Percentiles rank a stretch among this genome's conserved stretches.
These are phyloP conservation scores for Holacanthus passer DNA, from an alignment of 2,113 vertebrate genomes.

Conservation along the genomic window DNA sequence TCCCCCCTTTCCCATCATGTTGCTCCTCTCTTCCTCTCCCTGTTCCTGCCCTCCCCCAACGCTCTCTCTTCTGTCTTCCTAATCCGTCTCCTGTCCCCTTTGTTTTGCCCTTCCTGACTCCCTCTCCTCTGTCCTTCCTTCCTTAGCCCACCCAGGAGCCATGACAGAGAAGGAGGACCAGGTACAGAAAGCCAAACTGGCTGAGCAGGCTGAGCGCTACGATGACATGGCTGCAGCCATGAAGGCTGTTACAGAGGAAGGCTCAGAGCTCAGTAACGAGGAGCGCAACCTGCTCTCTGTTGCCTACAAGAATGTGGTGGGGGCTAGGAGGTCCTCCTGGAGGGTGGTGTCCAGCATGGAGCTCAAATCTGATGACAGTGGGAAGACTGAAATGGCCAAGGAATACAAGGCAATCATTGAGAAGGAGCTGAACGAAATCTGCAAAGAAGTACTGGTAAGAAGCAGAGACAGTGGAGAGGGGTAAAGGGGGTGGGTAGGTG, in stretches of 20 bases:
- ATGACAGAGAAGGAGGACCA: slow-evolving; percentile 87
- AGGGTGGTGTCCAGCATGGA: slow-evolving; percentile 95
- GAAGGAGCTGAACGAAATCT: slow-evolving; percentile 95
- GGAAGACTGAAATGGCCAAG: slow-evolving; percentile 88
- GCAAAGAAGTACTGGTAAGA: slow-evolving; percentile 96
- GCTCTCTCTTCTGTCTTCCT: slow-evolving; percentile 8
- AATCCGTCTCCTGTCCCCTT: slow-evolving; percentile 28
- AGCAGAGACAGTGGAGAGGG: not conserved
- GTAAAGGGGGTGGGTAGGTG: too few relatives aligned
- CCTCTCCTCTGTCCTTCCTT: slow-evolving; percentile 37
- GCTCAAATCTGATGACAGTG: slow-evolving; percentile 88
- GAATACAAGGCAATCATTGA: slow-evolving; percentile 94
- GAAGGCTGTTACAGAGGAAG: slow-evolving; percentile 92
- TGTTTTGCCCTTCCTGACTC: slow-evolving; percentile 27
- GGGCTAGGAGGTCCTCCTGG: slow-evolving; percentile 95
- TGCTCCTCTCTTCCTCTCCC: not conserved
- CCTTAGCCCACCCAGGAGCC: slow-evolving; percentile 69
- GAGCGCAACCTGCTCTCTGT: slow-evolving; percentile 98
- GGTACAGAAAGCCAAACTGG: slow-evolving; percentile 94
- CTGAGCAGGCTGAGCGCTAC: slow-evolving; percentile 97
- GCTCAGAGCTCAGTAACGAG: slow-evolving; percentile 90
- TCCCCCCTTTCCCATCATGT: slow-evolving; percentile 11
- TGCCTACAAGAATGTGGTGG: slow-evolving; percentile 99
- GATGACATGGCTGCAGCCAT: slow-evolving; percentile 96
- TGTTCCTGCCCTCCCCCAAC: slow-evolving; percentile 21